Evolutionary conservation across 2,113 vertebrate genomes (phyloP), one percentile per base, ranked within the genome.

Genomic region (Ardeotis arabs): DNA sequence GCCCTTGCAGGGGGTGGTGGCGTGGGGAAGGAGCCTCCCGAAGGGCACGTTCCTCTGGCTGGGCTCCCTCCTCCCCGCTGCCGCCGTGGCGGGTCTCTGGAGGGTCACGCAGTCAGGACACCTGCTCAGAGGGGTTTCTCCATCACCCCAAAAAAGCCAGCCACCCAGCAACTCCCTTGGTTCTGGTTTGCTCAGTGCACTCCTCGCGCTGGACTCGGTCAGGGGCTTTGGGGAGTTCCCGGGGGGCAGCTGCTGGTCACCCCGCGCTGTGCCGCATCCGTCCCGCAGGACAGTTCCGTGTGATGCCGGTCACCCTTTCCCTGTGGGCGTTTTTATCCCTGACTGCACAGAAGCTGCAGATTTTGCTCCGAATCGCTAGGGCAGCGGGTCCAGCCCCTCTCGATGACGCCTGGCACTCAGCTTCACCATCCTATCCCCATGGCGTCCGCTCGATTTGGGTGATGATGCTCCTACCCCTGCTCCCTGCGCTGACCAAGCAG

Each of bases 261-360:
- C n/a, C 47, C 45, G 14, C 1, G 0, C 45, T 31, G 16, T n/a
- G 35, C 41, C 19, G 58, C 58, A n/a, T 18, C 52, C 62, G 41
- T 35, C 60, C 37, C 53, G 24, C 1, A 5, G 0, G 0, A 39
- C 23, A 21, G 0, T n/a, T 41, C 58, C 0, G 0, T 2, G 8
- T 12, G 31, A 2, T n/a, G 37, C 67, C 67, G 5, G 59, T 25
- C 3, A 0, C 29, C 22, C 25, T 50, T 45, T 37, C 60, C 6
- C 0, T 6, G 9, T 4, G 70, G 47, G 11, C 13, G 2, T 12
- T 69, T 74, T 45, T 28, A 14, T 10, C 22, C 44, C 39, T 28
- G 35, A 7, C 15, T 37, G 39, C 45, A 4, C 23, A 17, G 55
- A 31, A 64, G 56, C 75, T 27, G 21, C 60, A 20, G 74, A 6